Conservation (phyloP, 2,113 vertebrate genomes). For the Meleagris gallopavo region DNA sequence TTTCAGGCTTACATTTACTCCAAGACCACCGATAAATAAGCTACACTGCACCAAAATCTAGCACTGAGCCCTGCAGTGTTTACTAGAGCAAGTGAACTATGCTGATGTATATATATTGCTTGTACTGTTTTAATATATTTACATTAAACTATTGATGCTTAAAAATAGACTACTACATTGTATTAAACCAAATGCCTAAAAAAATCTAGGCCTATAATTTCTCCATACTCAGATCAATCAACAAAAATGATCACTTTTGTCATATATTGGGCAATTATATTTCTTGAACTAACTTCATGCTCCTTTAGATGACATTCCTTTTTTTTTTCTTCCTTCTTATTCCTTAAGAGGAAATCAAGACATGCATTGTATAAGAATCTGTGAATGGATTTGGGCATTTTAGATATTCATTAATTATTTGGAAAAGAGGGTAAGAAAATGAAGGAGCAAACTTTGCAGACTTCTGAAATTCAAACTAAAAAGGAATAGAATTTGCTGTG, state of each 20-base stretch:
- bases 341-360: not conserved
- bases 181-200: not conserved
- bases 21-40: not conserved
- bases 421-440: not conserved
- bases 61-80: not conserved
- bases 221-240: not conserved
- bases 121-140: not conserved
- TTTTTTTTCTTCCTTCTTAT: not conserved
- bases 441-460: not conserved
- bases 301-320: not conserved
- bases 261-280: not conserved
- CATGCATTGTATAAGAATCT: not conserved
- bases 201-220: not conserved
- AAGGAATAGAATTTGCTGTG: not conserved
- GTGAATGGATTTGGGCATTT: not conserved
- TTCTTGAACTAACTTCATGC: not conserved
- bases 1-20: not conserved
- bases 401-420: not conserved
- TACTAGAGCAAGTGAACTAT: fast-evolving
- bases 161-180: not conserved
- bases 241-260: not conserved
- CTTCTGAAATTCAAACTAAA: not conserved
- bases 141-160: not conserved
- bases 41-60: not conserved
- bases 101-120: not conserved